Conservation (phyloP, 2,888 invertebrate species). For the Xestia c-nigrum region DNA sequence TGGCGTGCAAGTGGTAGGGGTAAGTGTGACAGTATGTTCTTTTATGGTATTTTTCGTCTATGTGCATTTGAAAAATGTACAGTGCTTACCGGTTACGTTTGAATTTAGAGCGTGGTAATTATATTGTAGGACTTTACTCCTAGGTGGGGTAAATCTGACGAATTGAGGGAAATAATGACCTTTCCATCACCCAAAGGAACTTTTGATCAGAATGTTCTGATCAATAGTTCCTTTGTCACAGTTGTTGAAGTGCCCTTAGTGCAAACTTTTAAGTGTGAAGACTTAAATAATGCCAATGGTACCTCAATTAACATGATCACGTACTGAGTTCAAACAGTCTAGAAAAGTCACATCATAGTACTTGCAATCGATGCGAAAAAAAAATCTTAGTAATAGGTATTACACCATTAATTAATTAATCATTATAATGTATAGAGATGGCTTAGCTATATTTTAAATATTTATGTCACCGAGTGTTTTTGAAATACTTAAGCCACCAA, state of each 20-base stretch:
- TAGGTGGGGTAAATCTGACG: neutral
- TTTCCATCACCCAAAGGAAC: too few species aligned
- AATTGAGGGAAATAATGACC: neutral
- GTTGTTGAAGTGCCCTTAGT: neutral
- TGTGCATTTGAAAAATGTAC: neutral
- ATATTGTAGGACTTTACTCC: neutral
- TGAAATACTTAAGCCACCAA: neutral
- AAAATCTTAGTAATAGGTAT: neutral
- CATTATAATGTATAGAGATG: neutral
- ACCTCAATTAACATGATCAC: too few species aligned
- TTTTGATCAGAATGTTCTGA: neutral
- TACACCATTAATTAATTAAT: neutral
- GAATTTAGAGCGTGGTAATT: neutral
- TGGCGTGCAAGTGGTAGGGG: slow-evolving; percentile 80
- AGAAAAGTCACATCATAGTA: too few species aligned
- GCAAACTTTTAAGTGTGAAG: neutral
- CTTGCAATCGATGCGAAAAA: neutral
- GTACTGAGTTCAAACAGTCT: too few species aligned
- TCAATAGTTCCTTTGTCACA: neutral
- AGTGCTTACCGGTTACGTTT: neutral
- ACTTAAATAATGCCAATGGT: neutral
- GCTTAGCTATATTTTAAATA: neutral
- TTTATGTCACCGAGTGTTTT: neutral
- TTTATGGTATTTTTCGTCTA: slow-evolving; percentile 32
- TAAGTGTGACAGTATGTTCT: slow-evolving; percentile 59